Percentiles rank a stretch among this genome's conserved stretches.
Evolutionary conservation across 2,113 vertebrate genomes (phyloP).

Genomic region (Crotalus horridus): DNA sequence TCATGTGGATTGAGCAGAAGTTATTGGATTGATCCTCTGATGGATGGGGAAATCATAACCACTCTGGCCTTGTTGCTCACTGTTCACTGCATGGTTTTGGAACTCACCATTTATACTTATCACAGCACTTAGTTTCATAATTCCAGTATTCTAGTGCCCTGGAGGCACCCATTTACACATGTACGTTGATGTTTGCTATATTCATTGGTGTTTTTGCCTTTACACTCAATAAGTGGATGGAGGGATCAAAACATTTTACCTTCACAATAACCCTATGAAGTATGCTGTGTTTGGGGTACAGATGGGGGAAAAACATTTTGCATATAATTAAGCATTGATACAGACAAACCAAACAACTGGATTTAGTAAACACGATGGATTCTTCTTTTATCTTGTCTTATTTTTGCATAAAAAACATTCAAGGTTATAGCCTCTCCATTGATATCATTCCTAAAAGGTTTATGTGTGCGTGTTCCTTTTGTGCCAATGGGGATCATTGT

Average conservation of each 20-base stretch:
- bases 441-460: not conserved
- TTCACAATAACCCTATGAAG: not conserved
- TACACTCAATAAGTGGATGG: not conserved
- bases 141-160: not conserved
- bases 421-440: not conserved
- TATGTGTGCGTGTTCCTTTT: not conserved
- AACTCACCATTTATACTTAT: slow-evolving; percentile 48
- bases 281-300: too few species aligned
- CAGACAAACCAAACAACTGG: not conserved
- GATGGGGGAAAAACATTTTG: not conserved
- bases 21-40: slow-evolving; percentile 56
- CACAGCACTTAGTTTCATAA: slow-evolving; percentile 64
- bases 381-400: not conserved
- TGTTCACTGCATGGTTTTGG: slow-evolving; percentile 51
- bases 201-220: not conserved
- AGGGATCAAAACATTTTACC: not conserved
- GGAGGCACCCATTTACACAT: not conserved
- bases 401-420: not conserved
- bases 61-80: slow-evolving; percentile 45
- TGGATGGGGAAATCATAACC: slow-evolving; percentile 65
- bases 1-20: slow-evolving; percentile 64
- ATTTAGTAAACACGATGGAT: not conserved
- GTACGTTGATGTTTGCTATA: not conserved
- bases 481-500: not conserved
- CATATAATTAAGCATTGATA: not conserved